Evolutionary conservation across 2,797 vertebrate genomes (phyloP).

Genomic region (Philypnodon macrostomus): DNA sequence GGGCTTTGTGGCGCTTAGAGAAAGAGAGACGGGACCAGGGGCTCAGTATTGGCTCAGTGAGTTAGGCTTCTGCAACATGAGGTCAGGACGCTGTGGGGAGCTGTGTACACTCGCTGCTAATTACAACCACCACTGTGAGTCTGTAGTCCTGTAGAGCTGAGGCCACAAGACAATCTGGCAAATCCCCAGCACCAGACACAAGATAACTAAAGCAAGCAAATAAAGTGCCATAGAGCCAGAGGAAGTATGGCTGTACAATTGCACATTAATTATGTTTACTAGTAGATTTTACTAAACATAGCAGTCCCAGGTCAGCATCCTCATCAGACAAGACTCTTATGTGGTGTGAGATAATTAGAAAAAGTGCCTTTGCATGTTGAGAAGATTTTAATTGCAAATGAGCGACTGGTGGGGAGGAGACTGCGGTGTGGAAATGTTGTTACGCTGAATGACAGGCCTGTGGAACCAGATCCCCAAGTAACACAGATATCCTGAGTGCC

Average conservation of each 20-base stretch:
- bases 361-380: conserved; percentile 27
- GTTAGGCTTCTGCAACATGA: conserved; percentile 57
- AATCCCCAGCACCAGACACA: conserved; percentile 62
- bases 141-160: conserved; percentile 56
- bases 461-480: conserved; percentile 80
- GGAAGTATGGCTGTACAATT: conserved; percentile 47
- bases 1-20: conserved; percentile 48
- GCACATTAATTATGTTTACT: conserved; percentile 71
- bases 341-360: conserved; percentile 5
- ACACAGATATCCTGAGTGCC: conserved; percentile 78
- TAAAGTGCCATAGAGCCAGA: conserved; percentile 43
- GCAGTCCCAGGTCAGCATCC: conserved; percentile 46
- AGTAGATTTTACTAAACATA: conserved; percentile 52
- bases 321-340: conserved; percentile 39
- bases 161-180: conserved; percentile 74
- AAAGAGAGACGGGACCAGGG: conserved; percentile 23
- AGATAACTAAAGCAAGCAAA: conserved; percentile 54
- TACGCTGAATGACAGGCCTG: conserved; percentile 64
- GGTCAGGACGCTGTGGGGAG: conserved; percentile 75
- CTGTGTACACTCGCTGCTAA: conserved; percentile 74
- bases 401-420: conserved; percentile 29
- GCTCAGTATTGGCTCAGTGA: conserved; percentile 35
- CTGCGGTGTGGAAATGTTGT: conserved; percentile 52
- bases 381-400: conserved; percentile 34
- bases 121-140: conserved; percentile 72